These are phyloP conservation scores for Cotesia typhae DNA, from an alignment of 1,140 invertebrate genomes.

Conservation along the genomic window DNA sequence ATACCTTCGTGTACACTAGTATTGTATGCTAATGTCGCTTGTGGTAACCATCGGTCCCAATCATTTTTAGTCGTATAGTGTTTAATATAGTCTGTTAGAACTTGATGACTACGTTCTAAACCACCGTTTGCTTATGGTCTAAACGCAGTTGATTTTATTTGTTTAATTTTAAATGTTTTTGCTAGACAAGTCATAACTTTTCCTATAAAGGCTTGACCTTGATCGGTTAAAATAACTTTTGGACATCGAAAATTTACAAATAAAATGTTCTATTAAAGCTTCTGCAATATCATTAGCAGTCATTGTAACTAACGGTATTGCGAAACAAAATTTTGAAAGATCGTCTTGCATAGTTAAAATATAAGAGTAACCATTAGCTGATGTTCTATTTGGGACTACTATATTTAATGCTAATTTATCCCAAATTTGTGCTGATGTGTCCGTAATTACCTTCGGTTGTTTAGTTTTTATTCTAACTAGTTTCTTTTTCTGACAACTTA, in stretches of 20 bases:
- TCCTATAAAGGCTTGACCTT: conserved; percentile 44
- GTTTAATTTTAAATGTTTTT: conserved; percentile 44
- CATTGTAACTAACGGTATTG: conserved; percentile 37
- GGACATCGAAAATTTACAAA: conserved; percentile 45
- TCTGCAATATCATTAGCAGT: conserved; percentile 41
- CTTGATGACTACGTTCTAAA: conserved; percentile 43
- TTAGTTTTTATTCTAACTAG: conserved; percentile 13
- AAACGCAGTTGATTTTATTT: conserved; percentile 41
- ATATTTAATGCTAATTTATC: conserved; percentile 39
- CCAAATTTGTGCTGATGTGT: conserved; percentile 34
- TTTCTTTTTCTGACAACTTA: neutral
- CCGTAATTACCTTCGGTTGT: conserved; percentile 33
- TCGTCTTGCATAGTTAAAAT: conserved; percentile 44
- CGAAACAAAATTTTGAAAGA: conserved; percentile 46
- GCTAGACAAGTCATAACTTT: conserved; percentile 40
- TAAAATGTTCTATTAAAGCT: conserved; percentile 40
- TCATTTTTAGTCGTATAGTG: conserved; percentile 43
- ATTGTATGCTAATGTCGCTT: conserved; percentile 44
- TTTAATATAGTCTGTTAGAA: conserved; percentile 45
- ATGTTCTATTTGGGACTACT: conserved; percentile 22
- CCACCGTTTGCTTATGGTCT: conserved; percentile 46
- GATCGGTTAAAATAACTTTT: conserved; percentile 45
- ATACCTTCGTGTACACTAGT: conserved; percentile 30
- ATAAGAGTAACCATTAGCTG: conserved; percentile 34
- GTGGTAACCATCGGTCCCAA: conserved; percentile 53